Evolutionary conservation across 2,888 invertebrate species (phyloP).

Genomic region (Caenorhabditis sp.): DNA sequence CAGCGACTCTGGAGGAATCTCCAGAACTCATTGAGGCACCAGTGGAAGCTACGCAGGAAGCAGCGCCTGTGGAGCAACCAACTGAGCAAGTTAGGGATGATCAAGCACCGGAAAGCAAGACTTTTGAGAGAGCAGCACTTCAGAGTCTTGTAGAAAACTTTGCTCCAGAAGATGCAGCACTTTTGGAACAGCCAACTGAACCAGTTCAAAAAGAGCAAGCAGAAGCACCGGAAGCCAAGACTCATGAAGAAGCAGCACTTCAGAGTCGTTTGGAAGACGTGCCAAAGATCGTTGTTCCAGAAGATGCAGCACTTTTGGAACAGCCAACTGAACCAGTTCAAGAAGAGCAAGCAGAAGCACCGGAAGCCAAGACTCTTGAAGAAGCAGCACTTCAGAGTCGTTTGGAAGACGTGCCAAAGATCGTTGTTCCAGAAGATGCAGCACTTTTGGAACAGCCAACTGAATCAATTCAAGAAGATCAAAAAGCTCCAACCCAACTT

Average conservation of each 20-base stretch:
- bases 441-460: neutral
- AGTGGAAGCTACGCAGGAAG: slow-evolving; percentile 17
- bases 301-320: slow-evolving; percentile 25
- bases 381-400: slow-evolving; percentile 11
- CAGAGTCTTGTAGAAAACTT: neutral
- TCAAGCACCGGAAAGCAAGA: neutral
- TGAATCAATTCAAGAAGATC: slow-evolving; percentile 1
- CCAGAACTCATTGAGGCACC: neutral
- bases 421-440: slow-evolving; percentile 8
- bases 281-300: slow-evolving; percentile 2
- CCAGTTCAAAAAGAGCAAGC: neutral
- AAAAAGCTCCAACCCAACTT: neutral
- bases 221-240: neutral
- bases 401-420: neutral
- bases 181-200: neutral
- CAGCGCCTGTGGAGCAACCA: slow-evolving; percentile 16
- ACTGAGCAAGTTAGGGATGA: no score
- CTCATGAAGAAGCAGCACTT: slow-evolving; percentile 4
- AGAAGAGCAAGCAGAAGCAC: neutral
- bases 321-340: neutral
- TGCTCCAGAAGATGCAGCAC: slow-evolving; percentile 22
- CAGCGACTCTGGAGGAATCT: slow-evolving; percentile 17
- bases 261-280: neutral
- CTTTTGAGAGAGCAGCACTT: slow-evolving; percentile 1
- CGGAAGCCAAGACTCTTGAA: slow-evolving; percentile 6